Conservation (phyloP, 2,888 invertebrate species). For the Myathropa florea region DNA sequence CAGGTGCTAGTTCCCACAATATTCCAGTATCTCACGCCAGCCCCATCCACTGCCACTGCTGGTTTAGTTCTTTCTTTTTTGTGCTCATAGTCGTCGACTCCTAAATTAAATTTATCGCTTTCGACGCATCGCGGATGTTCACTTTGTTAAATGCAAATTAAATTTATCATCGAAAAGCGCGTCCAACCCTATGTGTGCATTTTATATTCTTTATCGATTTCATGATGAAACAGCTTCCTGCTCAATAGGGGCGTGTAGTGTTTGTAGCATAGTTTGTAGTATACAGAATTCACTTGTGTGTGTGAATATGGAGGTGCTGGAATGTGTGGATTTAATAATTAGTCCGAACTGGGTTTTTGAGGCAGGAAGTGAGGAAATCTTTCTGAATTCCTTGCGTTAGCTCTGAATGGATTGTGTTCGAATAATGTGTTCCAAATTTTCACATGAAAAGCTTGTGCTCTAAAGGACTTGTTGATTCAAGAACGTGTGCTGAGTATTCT, state of each 20-base stretch:
- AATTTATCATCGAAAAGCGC: conserved; percentile 57
- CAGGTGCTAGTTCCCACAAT: neutral
- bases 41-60: neutral
- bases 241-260: neutral
- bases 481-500: no score
- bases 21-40: neutral
- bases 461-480: no score
- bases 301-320: no score
- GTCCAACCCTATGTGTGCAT: conserved; percentile 19
- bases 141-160: conserved; percentile 68
- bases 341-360: no score
- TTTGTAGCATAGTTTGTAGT: neutral
- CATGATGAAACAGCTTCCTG: neutral
- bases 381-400: no score
- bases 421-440: no score
- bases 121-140: conserved; percentile 61
- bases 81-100: conserved; percentile 24
- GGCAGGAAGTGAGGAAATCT: no score
- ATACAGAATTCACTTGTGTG: neutral
- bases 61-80: conserved; percentile 49
- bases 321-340: no score
- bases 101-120: conserved; percentile 68
- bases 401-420: no score
- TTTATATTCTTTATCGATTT: conserved; percentile 43
- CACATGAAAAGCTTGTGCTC: no score